Evolutionary conservation across 1,140 invertebrate genomes (phyloP), one percentile per base, ranked within the genome.

Genomic region (Rhynchophorus ferrugineus): DNA sequence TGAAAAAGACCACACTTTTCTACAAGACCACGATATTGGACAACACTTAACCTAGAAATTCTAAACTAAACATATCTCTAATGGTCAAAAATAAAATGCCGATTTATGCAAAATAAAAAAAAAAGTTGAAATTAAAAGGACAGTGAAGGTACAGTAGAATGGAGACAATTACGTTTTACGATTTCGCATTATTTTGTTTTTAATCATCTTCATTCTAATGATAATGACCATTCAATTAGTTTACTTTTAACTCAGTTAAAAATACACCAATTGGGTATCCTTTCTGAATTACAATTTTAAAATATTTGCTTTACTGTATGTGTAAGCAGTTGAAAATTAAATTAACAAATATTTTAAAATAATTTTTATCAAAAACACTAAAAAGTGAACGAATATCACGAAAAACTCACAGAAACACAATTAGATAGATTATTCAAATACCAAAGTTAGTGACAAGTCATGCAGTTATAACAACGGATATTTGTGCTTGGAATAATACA

Each of bases 1-100:
- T 85, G 83, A 75, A 86, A 84, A 76, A 64, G 60, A 69, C 68
- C 59, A 72, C 66, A 70, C 65, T 54, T 64, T 66, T 29, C 58
- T 57, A 55, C 46, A 55, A 45, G 53, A 55, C 20, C 53, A 49
- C 52, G 44, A 48, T 44, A 29, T 34, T 59, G 62, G 62, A 65
- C 45, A 62, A 63, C 64, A 63, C 48, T 61, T 42, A 58, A 52
- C 54, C 55, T 57, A 62, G 58, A 61, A 50, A 50, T 49, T 59
- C 56, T 36, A 51, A 56, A 61, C 38, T 20, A 41, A 46, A 11
- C 22, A 34, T 35, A 8, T 29, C 8, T 44, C n/a, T n/a, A n/a
- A n/a, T n/a, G n/a, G n/a, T n/a, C n/a, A n/a, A n/a, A 11, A 22
- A 16, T 37, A 16, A n/a, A 17, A 35, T 37, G 19, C 43, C 13